phyloP scores from a whole-genome alignment of 2,888 invertebrate species.

The Tribolium freemani region DNA sequence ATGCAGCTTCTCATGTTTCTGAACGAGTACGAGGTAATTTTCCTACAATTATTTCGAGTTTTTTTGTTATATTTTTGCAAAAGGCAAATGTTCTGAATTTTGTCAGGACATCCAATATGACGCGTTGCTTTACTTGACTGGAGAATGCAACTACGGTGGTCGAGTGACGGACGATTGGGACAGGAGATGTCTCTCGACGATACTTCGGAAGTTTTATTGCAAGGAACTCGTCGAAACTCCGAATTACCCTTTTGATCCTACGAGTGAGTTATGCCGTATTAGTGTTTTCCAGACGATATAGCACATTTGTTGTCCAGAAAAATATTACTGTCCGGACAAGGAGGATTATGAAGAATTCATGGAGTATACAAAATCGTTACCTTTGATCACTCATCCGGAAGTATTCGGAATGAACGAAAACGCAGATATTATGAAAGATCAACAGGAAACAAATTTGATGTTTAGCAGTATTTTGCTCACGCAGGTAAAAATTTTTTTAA shows the following conservation, averaged over 20 bases:
- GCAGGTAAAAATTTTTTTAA: slow-evolving; percentile 73
- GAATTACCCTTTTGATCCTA: slow-evolving; percentile 78
- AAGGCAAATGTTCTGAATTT: too few species aligned
- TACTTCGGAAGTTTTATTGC: slow-evolving; percentile 85
- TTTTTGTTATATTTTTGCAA: too few species aligned
- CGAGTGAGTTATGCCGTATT: slow-evolving; percentile 65
- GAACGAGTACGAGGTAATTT: slow-evolving; percentile 79
- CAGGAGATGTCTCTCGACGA: slow-evolving; percentile 86
- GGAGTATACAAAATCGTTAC: slow-evolving; percentile 78
- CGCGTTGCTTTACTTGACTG: slow-evolving; percentile 90
- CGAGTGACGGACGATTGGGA: slow-evolving; percentile 98
- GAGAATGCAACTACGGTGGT: slow-evolving; percentile 97
- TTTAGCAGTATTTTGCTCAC: slow-evolving; percentile 82
- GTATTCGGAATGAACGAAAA: slow-evolving; percentile 95
- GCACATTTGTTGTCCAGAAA: slow-evolving; percentile 66
- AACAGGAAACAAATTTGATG: slow-evolving; percentile 85
- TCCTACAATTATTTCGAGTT: too few species aligned
- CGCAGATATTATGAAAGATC: slow-evolving; percentile 93
- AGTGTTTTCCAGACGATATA: background rate
- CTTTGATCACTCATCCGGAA: slow-evolving; percentile 83
- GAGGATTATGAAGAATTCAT: slow-evolving; percentile 82
- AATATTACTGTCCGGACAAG: slow-evolving; percentile 81
- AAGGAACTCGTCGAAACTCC: slow-evolving; percentile 75
- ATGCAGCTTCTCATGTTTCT: slow-evolving; percentile 91
- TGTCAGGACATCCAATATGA: slow-evolving; percentile 83